phyloP scores from a whole-genome alignment of 2,797 vertebrate genomes.

The Anas bernieri region DNA sequence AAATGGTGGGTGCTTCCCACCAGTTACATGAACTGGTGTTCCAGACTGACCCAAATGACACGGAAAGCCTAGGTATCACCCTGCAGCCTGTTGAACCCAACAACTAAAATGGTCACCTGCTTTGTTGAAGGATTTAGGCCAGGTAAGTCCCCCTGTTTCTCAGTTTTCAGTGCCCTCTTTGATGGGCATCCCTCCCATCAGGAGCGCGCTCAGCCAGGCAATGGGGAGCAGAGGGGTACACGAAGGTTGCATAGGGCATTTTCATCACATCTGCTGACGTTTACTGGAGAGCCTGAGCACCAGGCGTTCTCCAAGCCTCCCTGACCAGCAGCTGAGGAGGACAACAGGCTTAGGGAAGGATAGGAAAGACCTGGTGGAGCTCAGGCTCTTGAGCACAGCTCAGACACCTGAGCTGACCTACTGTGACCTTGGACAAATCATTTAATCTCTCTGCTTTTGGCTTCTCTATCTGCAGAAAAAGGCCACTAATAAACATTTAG shows the following conservation, averaged over 20 bases:
- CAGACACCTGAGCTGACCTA: constrained; percentile 45
- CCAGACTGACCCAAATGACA: background rate
- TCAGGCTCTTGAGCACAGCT: constrained; percentile 14
- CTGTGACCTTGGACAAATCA: constrained; percentile 40
- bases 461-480: constrained; percentile 16
- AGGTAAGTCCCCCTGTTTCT: background rate
- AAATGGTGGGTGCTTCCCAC: background rate
- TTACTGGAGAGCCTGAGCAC: background rate
- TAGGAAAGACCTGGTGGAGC: background rate
- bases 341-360: background rate
- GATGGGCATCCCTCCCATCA: background rate
- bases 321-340: background rate
- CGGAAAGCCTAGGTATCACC: background rate
- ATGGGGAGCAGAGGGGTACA: background rate
- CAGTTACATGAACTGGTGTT: background rate
- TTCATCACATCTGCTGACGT: background rate
- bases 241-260: background rate
- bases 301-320: fast-evolving
- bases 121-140: background rate
- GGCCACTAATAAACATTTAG: background rate
- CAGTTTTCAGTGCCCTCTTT: background rate
- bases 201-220: fast-evolving
- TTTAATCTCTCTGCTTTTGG: constrained; percentile 39
- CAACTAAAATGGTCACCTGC: background rate
- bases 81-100: background rate